Evolutionary conservation across 2,888 invertebrate genomes (phyloP).

Genomic region (Chrysodeixis includens): DNA sequence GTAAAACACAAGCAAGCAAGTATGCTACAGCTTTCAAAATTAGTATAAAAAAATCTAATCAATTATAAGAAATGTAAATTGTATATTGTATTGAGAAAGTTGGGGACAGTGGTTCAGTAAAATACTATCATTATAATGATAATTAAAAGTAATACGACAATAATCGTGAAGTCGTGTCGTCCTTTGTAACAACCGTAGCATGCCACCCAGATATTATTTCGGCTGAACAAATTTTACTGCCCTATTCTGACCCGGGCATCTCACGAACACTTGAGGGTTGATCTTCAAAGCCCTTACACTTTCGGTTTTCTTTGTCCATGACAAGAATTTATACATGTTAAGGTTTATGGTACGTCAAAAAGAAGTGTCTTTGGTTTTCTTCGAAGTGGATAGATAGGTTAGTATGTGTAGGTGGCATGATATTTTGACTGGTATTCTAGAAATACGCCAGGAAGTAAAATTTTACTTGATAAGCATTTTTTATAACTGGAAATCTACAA

Average conservation of each 20-base stretch:
- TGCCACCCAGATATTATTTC: constrained; percentile 62
- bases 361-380: too few species aligned
- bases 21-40: too few species aligned
- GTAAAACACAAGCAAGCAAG: too few species aligned
- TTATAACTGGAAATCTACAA: too few species aligned
- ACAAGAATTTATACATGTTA: constrained; percentile 17
- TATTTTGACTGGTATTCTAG: neutral
- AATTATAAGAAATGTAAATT: too few species aligned
- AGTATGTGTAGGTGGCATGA: neutral
- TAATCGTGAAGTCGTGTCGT: constrained; percentile 28
- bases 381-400: neutral
- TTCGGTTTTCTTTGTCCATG: constrained; percentile 28
- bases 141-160: constrained; percentile 1
- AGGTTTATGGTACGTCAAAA: neutral
- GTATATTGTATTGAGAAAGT: too few species aligned
- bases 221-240: constrained; percentile 51
- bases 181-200: constrained; percentile 43
- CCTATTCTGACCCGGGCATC: constrained; percentile 29
- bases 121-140: too few species aligned
- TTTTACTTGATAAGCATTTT: too few species aligned
- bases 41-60: too few species aligned
- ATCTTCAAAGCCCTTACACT: constrained; percentile 27
- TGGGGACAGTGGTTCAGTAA: too few species aligned
- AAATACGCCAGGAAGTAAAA: neutral
- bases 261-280: constrained; percentile 36